These are phyloP conservation scores for Leucania comma DNA, from an alignment of 2,888 invertebrate genomes.

Conservation along the genomic window DNA sequence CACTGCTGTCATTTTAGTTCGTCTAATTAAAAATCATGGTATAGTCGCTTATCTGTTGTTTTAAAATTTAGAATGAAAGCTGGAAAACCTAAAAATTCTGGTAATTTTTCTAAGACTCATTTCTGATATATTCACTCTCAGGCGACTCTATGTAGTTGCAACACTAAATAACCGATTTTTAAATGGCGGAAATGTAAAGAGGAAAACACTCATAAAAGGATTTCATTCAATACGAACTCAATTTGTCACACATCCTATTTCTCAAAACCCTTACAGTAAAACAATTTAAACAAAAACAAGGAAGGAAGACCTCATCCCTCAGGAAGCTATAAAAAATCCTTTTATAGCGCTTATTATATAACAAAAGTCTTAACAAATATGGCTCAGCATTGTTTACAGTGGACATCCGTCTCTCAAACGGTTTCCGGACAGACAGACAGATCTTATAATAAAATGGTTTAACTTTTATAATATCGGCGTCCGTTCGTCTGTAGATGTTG, in stretches of 20 bases:
- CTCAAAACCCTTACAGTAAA: conserved; percentile 20
- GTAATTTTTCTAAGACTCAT: too few relatives aligned
- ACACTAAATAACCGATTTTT: too few relatives aligned
- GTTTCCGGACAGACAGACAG: conserved; percentile 64
- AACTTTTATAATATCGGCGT: conserved; percentile 43
- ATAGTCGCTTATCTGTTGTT: too few relatives aligned
- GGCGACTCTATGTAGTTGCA: too few relatives aligned
- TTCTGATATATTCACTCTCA: too few relatives aligned
- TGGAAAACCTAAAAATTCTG: too few relatives aligned
- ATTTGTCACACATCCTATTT: conserved; percentile 37
- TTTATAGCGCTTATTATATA: conserved; percentile 68
- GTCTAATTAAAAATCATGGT: too few relatives aligned
- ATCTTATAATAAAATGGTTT: conserved; percentile 59
- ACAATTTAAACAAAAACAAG: conserved; percentile 64
- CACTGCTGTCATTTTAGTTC: too few relatives aligned
- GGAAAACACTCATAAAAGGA: conserved; percentile 4
- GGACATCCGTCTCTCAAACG: conserved; percentile 74
- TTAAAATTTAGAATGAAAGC: too few relatives aligned
- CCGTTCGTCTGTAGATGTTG: conserved; percentile 46
- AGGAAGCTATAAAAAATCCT: conserved; percentile 69
- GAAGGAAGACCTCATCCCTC: conserved; percentile 67
- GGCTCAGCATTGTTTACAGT: conserved; percentile 73
- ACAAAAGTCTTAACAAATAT: conserved; percentile 64
- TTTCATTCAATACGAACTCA: conserved; percentile 2
- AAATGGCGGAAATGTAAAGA: too few relatives aligned